Evolutionary conservation across 37 sponge, comb jelly and placozoan species (phyloP), one percentile per base, ranked within the genome.

Genomic region (Ephydatia muelleri): DNA sequence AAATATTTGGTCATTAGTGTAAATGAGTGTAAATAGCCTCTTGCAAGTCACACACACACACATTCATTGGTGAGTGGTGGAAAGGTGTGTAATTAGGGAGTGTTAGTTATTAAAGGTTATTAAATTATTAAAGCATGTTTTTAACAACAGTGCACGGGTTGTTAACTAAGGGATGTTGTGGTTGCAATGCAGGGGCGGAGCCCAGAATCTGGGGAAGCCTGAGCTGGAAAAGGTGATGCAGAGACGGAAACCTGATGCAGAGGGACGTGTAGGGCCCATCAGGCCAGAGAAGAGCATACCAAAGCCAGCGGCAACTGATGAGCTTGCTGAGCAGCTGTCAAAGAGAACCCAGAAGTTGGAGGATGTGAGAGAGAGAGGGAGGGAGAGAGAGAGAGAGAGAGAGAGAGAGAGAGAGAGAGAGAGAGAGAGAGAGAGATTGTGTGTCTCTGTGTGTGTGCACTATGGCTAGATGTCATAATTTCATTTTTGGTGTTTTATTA

Each of bases 221-320:
- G 91, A 91, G 78, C 78, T 91, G 67, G 64, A 87, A 77, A 82
- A 71, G 31, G 91, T 91, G 30, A 86, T 91, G 89, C 77, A 72
- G 68, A 40, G 91, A 14, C 26, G 91, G 31, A 75, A 38, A 27
- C 82, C 79, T 48, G 91, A 91, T 76, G 70, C 88, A 38, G 88
- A 91, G 12, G 91, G 91, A 9, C 78, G 77, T 28, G 30, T 43
- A 0, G 91, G 91, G 5, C 32, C 88, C 68, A 91, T 91, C 30
- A 85, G 39, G 37, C 49, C 73, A 2, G 25, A 49, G n/a, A 81
- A 66, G 27, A 35, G 65, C 2, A 34, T 72, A 30, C 23, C 65
- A 32, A 82, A 70, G 3, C 31, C 76, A 0, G 27, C 39, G 13
- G 5, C 49, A n/a, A 37, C 38, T n/a, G 71, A 81, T 67, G 93